These are phyloP conservation scores for Salticus scenicus DNA, from an alignment of 2,888 invertebrate genomes.

Conservation along the genomic window DNA sequence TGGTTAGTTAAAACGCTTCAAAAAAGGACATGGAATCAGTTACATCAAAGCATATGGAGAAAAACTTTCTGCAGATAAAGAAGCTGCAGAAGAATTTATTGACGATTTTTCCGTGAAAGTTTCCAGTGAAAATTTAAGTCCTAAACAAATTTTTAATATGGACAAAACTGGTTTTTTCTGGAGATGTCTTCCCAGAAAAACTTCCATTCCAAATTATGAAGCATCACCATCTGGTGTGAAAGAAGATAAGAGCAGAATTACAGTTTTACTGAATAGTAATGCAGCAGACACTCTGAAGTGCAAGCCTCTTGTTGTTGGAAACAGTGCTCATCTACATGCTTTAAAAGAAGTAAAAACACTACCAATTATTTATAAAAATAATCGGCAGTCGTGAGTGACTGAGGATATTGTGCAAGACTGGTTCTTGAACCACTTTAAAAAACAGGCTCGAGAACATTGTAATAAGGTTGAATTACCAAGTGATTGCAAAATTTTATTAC, in stretches of 20 bases:
- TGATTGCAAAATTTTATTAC: neutral
- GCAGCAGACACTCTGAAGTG: slow-evolving; percentile 29
- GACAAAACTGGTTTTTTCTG: slow-evolving; percentile 25
- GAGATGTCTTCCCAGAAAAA: no score
- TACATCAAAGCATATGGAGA: no score
- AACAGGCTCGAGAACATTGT: no score
- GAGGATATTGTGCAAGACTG: neutral
- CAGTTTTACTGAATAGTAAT: slow-evolving; percentile 44
- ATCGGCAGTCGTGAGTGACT: neutral
- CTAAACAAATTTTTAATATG: no score
- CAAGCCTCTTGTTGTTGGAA: slow-evolving; percentile 38
- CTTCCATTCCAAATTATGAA: slow-evolving; percentile 31
- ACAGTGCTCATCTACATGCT: slow-evolving; percentile 26
- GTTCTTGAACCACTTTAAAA: no score
- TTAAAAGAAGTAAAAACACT: slow-evolving; percentile 30
- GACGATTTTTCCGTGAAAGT: no score
- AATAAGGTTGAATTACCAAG: no score
- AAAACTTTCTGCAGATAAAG: no score
- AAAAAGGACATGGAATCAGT: no score
- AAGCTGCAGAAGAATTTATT: no score
- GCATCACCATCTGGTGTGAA: slow-evolving; percentile 48
- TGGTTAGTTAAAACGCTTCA: no score
- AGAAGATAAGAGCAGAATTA: slow-evolving; percentile 38
- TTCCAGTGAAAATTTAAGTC: no score
- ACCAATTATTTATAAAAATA: neutral